phyloP scores from a whole-genome alignment of 2,888 invertebrate genomes.

The Sarcophaga caerulescens region DNA sequence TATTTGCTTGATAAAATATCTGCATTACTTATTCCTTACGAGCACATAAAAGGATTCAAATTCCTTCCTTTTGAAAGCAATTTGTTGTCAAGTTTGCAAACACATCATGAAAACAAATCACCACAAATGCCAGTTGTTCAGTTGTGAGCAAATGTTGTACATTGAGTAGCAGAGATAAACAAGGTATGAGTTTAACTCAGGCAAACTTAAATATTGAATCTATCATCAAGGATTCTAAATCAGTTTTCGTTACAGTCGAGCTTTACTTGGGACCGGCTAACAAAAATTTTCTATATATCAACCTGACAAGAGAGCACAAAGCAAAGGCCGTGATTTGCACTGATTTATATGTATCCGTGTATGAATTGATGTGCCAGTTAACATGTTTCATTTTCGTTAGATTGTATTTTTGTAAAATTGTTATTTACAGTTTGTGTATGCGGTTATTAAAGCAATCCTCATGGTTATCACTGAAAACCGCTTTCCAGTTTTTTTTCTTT shows the following conservation, averaged over 20 bases:
- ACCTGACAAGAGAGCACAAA: no score
- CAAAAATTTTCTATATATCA: no score
- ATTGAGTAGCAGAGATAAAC: not conserved
- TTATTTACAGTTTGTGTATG: constrained; percentile 62
- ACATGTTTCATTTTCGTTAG: no score
- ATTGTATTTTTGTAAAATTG: constrained; percentile 51
- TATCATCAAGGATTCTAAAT: no score
- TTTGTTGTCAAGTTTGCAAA: constrained; percentile 60
- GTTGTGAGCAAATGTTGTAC: constrained; percentile 27
- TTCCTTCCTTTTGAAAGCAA: not conserved
- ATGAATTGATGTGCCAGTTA: no score
- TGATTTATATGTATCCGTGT: no score
- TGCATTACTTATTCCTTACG: not conserved
- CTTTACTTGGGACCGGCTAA: no score
- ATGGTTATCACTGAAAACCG: not conserved
- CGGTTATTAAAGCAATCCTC: constrained; percentile 58
- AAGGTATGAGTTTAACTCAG: not conserved
- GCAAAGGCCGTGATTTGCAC: no score
- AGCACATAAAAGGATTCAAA: no score
- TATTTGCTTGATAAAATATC: not conserved
- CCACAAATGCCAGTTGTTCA: constrained; percentile 58
- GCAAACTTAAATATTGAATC: no score
- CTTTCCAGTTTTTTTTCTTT: not conserved
- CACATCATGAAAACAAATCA: constrained; percentile 62
- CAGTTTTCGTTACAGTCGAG: no score